phyloP scores from a whole-genome alignment of 2,888 invertebrate genomes.

The Diarsia rubi region DNA sequence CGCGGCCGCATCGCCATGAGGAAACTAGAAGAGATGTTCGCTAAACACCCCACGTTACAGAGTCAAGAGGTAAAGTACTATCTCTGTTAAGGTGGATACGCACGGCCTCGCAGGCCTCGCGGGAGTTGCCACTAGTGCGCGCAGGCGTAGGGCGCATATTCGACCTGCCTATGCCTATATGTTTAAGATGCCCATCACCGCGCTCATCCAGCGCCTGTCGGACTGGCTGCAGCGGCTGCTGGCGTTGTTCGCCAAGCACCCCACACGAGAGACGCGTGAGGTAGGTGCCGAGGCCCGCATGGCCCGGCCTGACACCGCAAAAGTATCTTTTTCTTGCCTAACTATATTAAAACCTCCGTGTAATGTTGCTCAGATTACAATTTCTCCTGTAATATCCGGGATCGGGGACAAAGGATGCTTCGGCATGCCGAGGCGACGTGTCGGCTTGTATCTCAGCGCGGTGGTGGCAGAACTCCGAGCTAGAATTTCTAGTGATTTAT shows the following conservation, averaged over 20 bases:
- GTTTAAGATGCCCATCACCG: conserved; percentile 28
- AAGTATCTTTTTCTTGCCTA: conserved; percentile 38
- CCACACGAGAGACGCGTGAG: conserved; percentile 37
- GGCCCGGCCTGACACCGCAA: conserved; percentile 29
- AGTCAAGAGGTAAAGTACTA: conserved; percentile 91
- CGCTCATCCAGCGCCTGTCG: conserved; percentile 17
- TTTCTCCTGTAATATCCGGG: background rate
- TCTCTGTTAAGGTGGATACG: conserved; percentile 51
- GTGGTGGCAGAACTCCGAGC: conserved; percentile 22
- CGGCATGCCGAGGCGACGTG: conserved; percentile 28
- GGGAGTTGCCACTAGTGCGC: conserved; percentile 2
- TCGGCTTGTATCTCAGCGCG: conserved; percentile 31
- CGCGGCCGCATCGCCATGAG: conserved; percentile 94
- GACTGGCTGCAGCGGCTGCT: conserved; percentile 4
- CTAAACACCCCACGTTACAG: conserved; percentile 94
- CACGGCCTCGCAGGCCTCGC: conserved; percentile 17
- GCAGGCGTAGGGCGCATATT: conserved; percentile 2
- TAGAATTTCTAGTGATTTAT: conserved; percentile 27
- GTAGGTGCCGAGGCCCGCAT: conserved; percentile 42
- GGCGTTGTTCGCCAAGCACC: conserved; percentile 15
- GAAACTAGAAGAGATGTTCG: conserved; percentile 95
- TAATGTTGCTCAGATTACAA: conserved; percentile 26
- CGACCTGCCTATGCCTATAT: conserved; percentile 31
- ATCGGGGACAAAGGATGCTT: conserved; percentile 41
- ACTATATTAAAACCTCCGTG: background rate